These are phyloP conservation scores for Plagodis dolabraria DNA, from an alignment of 2,888 invertebrate genomes.

Conservation along the genomic window DNA sequence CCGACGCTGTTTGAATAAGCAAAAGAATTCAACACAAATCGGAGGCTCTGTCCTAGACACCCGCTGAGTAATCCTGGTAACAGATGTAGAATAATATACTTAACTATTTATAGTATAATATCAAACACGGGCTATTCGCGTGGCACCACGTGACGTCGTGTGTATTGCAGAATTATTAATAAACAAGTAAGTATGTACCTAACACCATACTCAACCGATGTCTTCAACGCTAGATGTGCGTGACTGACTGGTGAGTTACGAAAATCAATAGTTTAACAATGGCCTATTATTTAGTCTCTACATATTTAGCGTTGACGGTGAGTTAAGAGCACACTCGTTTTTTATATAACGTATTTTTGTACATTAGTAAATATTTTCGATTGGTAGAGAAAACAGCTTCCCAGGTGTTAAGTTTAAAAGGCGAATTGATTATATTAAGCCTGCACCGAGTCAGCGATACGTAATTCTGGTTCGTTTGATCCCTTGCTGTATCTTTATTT, in stretches of 20 bases:
- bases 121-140: constrained; percentile 69
- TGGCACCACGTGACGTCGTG: constrained; percentile 60
- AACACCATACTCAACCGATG: constrained; percentile 43
- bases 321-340: too few relatives aligned
- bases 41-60: constrained; percentile 51
- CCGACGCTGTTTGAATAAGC: constrained; percentile 1
- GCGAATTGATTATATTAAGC: too few relatives aligned
- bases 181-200: constrained; percentile 24
- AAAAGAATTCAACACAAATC: constrained; percentile 18
- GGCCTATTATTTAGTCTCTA: constrained; percentile 52
- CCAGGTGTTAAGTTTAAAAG: too few relatives aligned
- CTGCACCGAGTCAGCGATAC: too few relatives aligned
- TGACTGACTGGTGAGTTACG: constrained; percentile 58
- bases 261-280: constrained; percentile 63
- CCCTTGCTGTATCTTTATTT: too few relatives aligned
- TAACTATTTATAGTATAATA: constrained; percentile 74
- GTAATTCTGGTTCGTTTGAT: too few relatives aligned
- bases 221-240: constrained; percentile 54
- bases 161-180: constrained; percentile 57
- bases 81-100: constrained; percentile 68
- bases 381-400: too few relatives aligned
- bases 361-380: too few relatives aligned
- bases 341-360: too few relatives aligned
- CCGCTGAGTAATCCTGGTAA: constrained; percentile 64
- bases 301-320: background rate